phyloP scores from a whole-genome alignment of 2,888 invertebrate genomes.

The Polylopha cassiicola region DNA sequence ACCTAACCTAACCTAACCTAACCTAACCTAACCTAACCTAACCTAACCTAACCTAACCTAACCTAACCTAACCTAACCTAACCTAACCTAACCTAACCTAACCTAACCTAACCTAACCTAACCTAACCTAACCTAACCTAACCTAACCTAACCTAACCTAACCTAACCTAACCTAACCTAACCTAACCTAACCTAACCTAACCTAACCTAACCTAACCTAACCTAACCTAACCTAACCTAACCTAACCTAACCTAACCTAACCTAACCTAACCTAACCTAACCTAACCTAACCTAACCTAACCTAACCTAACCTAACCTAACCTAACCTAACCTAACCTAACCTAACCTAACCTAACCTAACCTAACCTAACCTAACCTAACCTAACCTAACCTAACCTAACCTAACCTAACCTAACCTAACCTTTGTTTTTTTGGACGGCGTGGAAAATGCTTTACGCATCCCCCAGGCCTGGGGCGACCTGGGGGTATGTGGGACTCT shows the following conservation, averaged over 20 bases:
- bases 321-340: too few species aligned
- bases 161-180: conserved; percentile 22
- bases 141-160: conserved; percentile 20
- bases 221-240: conserved; percentile 6
- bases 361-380: conserved; percentile 6
- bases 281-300: conserved; percentile 5
- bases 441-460: too few species aligned
- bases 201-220: conserved; percentile 6
- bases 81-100: too few species aligned
- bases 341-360: conserved; percentile 6
- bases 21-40: too few species aligned
- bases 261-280: conserved; percentile 6
- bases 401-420: conserved; percentile 6
- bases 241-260: conserved; percentile 6
- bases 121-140: conserved; percentile 23
- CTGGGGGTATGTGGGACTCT: too few species aligned
- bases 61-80: too few species aligned
- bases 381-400: conserved; percentile 6
- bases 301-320: conserved; percentile 6
- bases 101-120: too few species aligned
- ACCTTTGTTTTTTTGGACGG: too few species aligned
- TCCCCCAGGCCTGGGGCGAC: background rate
- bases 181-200: conserved; percentile 21
- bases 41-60: too few species aligned
- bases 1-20: too few species aligned